Percentiles rank a stretch among this genome's conserved stretches.
phyloP scores from a whole-genome alignment of 2,888 invertebrate genomes.

The Epinotia bilunana region DNA sequence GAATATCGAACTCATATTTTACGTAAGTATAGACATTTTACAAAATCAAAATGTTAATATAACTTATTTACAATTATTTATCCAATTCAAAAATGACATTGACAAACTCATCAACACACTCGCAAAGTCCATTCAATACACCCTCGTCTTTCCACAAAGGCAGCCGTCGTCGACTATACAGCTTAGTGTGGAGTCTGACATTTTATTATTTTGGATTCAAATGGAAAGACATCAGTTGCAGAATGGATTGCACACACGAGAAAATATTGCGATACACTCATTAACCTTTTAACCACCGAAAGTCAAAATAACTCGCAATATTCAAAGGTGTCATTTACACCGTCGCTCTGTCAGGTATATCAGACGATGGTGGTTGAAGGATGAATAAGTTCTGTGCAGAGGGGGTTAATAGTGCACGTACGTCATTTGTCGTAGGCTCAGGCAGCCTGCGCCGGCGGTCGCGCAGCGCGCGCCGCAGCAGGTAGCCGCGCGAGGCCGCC shows the following conservation, averaged over 20 bases:
- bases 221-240: slow-evolving; percentile 4
- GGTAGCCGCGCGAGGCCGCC: slow-evolving; percentile 88
- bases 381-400: background rate
- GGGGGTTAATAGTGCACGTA: slow-evolving; percentile 45
- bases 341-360: too few relatives aligned
- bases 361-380: too few relatives aligned
- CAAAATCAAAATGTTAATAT: slow-evolving; percentile 29
- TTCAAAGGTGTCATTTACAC: too few relatives aligned
- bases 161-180: background rate
- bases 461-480: slow-evolving; percentile 84
- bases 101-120: slow-evolving; percentile 25
- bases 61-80: slow-evolving; percentile 1
- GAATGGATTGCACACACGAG: background rate
- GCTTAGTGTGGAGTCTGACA: background rate
- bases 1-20: background rate
- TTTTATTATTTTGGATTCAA: background rate
- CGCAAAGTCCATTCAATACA: background rate
- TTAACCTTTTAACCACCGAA: too few relatives aligned
- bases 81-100: background rate
- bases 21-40: background rate
- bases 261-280: background rate
- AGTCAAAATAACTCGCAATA: too few relatives aligned
- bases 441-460: slow-evolving; percentile 65
- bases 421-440: slow-evolving; percentile 52
- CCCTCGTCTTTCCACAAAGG: background rate